phyloP scores from a whole-genome alignment of 2,113 vertebrate genomes.

The Chascanopsetta lugubris region DNA sequence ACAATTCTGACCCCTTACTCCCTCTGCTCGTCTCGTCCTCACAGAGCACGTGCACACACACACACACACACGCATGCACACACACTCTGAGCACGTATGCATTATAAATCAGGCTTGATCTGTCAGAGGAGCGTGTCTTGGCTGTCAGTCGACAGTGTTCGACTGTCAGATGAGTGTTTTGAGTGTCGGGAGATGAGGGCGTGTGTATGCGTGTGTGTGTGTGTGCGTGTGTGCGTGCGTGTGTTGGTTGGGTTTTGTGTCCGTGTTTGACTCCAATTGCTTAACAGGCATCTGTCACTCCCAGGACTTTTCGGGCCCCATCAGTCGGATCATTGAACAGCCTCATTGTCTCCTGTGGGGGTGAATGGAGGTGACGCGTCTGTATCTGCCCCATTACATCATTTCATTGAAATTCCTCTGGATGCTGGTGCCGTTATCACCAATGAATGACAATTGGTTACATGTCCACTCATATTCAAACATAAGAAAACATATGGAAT shows the following conservation, averaged over 20 bases:
- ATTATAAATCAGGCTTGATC: constrained; percentile 78
- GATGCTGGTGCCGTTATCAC: constrained; percentile 9
- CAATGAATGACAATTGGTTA: no score
- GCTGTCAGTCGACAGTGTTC: constrained; percentile 69
- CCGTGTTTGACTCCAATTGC: constrained; percentile 55
- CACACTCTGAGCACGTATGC: constrained; percentile 26
- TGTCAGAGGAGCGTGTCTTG: constrained; percentile 68
- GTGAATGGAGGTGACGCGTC: constrained; percentile 21
- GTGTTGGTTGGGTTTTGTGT: constrained; percentile 2
- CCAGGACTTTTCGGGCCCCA: constrained; percentile 44
- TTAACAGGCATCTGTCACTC: constrained; percentile 58
- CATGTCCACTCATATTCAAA: no score
- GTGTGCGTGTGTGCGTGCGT: constrained; percentile 1
- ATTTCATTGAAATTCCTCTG: constrained; percentile 15
- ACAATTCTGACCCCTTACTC: constrained; percentile 70
- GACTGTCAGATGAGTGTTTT: constrained; percentile 71
- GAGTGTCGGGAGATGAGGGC: constrained; percentile 65
- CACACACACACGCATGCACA: constrained; percentile 10
- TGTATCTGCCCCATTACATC: constrained; percentile 45
- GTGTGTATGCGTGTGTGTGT: constrained; percentile 13
- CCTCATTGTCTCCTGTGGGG: constrained; percentile 46
- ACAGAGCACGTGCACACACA: constrained; percentile 35
- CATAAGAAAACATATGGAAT: background rate
- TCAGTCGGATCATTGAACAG: constrained; percentile 53
- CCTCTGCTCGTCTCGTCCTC: constrained; percentile 36